Evolutionary conservation across 2,113 vertebrate genomes (phyloP).

Genomic region (Gymnorhina tibicen): DNA sequence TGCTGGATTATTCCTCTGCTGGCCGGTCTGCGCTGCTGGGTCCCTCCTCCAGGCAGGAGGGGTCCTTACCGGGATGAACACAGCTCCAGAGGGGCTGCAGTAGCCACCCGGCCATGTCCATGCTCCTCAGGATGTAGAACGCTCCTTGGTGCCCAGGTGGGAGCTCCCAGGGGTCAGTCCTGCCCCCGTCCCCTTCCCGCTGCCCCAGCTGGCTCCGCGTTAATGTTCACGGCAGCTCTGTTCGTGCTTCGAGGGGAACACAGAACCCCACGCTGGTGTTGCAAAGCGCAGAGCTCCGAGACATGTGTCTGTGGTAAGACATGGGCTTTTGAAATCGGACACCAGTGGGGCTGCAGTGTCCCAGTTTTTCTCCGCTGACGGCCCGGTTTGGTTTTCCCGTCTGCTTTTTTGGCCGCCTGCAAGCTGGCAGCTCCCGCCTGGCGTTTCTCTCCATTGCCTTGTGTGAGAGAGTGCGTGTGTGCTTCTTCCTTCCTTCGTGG

Average conservation of each 20-base stretch:
- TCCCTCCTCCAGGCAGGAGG: background rate
- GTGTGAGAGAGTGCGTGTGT: background rate
- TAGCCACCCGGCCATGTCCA: fast-evolving
- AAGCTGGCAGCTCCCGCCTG: constrained; percentile 29
- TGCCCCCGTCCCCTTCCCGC: background rate
- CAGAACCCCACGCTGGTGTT: constrained; percentile 15
- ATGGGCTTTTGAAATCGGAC: constrained; percentile 47
- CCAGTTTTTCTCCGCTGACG: constrained; percentile 11
- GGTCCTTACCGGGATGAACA: fast-evolving
- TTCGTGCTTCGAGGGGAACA: background rate
- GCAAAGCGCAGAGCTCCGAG: background rate
- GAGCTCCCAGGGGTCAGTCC: background rate
- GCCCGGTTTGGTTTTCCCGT: constrained; percentile 66
- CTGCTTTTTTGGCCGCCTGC: constrained; percentile 50
- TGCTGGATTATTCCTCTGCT: background rate
- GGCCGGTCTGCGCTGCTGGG: fast-evolving
- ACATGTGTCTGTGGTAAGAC: constrained; percentile 53
- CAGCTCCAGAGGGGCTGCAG: background rate
- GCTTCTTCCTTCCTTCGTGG: constrained; percentile 8
- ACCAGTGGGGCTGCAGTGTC: background rate
- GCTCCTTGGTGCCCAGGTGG: background rate
- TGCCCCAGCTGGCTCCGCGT: background rate
- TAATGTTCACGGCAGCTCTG: background rate
- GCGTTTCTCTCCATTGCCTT: constrained; percentile 5
- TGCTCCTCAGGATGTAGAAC: background rate